Evolutionary conservation across 1,140 invertebrate species (phyloP), one percentile per base, ranked within the genome.

Genomic region (Nephotettix cincticeps): DNA sequence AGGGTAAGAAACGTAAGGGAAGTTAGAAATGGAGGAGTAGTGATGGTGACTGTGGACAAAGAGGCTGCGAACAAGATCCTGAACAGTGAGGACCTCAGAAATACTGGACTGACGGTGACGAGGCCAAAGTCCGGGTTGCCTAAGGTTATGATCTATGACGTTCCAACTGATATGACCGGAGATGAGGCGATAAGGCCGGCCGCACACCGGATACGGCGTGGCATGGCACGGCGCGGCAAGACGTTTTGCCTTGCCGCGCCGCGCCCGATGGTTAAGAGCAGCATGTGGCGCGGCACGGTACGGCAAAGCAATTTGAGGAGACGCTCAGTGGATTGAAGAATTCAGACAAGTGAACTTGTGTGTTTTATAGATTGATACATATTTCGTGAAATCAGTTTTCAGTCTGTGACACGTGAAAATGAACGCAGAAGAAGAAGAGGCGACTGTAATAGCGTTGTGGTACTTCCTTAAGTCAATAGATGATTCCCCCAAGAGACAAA

Each of bases 11-110:
- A 23, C 1, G 0, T 67, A 23, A 40, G 65, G 19, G 43, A 32
- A 45, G n/a, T 67, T 1, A 67, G 27, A 19, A 67, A 67, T 67
- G 32, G 32, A 9, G 65, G 65, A 1, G 36, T 67, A 17, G 13
- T 43, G 11, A 1, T 67, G 0, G 65, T 30, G 11, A 45, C 65
- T 0, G 32, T 1, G 1, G 21, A 11, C 11, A 0, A 45, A 9
- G 19, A 11, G 4, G 6, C 1, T 2, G 11, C 19, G 1, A 19
- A 67, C 0, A 67, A 43, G 65, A 25, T 67, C 13, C 6, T 9
- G 21, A 36, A 13, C n/a, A 11, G 1, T 9, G 19, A 17, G 1
- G 1, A 1, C 13, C 17, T 43, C 11, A 19, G 1, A 13, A 21
- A 40, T 1, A 11, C 6, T 40, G 19, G 27, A 21, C 19, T 67